Base-by-base conservation (phyloP, 1,140 invertebrate species). In the Thereuonema tuberculata region DNA sequence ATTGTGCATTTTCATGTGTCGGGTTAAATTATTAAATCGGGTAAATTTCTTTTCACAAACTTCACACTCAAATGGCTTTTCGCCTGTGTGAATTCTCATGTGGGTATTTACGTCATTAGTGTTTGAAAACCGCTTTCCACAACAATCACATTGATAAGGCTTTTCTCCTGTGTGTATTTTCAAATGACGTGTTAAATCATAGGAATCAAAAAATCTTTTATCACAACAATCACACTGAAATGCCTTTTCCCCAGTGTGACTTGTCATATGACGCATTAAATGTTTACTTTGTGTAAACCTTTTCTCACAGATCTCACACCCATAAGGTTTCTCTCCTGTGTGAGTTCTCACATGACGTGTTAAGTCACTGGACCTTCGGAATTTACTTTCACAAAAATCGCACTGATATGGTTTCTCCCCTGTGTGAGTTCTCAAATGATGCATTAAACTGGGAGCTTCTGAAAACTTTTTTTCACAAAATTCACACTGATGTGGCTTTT, bases 91-190 rank as follows among this genome's bases (percentile, higher is more conserved):
- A n/a, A n/a, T n/a, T n/a, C n/a, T n/a, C n/a, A n/a, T n/a, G n/a
- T n/a, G n/a, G n/a, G n/a, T n/a, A n/a, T n/a, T n/a, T n/a, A n/a
- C n/a, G n/a, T n/a, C n/a, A n/a, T n/a, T n/a, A n/a, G n/a, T n/a
- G n/a, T n/a, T n/a, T n/a, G n/a, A n/a, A n/a, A n/a, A n/a, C n/a
- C n/a, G n/a, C n/a, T n/a, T n/a, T n/a, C n/a, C n/a, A n/a, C n/a
- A n/a, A n/a, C n/a, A n/a, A n/a, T n/a, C n/a, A n/a, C n/a, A n/a
- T n/a, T n/a, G n/a, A n/a, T n/a, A n/a, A n/a, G n/a, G 71, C 58
- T 72, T 72, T 50, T 72, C 70, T 23, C 80, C 80, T 1, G 76
- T 72, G 68, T 81, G 80, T 61, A 82, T 81, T 62, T 80, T 69
- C 68, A 76, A 72, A 67, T 81, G 80, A 14, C 69, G 71, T 23